phyloP scores from a whole-genome alignment of 2,888 invertebrate genomes.

The Galeopsomyia nigrocyanea region DNA sequence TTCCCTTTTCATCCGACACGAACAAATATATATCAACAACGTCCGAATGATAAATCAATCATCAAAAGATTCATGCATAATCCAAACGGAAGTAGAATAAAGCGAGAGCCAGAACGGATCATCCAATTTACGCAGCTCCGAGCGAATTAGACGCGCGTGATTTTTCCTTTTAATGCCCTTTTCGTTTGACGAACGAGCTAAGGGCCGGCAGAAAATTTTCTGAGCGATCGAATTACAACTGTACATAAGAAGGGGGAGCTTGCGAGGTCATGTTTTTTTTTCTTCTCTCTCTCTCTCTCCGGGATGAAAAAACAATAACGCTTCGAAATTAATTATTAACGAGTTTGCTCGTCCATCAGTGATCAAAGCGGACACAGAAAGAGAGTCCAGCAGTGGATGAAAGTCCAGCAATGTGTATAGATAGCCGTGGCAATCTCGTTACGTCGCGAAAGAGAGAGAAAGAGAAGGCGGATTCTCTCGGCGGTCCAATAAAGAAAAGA shows the following conservation, averaged over 20 bases:
- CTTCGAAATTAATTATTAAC: constrained; percentile 34
- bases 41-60: constrained; percentile 26
- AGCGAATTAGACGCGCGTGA: constrained; percentile 34
- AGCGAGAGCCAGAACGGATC: neutral
- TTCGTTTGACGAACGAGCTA: constrained; percentile 50
- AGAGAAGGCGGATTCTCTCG: constrained; percentile 55
- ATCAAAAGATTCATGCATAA: neutral
- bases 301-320: neutral
- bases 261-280: constrained; percentile 25
- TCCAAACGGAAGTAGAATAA: neutral
- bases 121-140: constrained; percentile 32
- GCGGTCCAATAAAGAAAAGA: constrained; percentile 67
- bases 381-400: neutral
- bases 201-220: constrained; percentile 52
- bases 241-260: constrained; percentile 23
- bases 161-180: constrained; percentile 35
- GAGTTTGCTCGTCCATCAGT: neutral
- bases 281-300: neutral
- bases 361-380: constrained; percentile 26
- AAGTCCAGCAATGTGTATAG: constrained; percentile 22
- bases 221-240: constrained; percentile 49
- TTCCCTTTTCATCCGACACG: neutral
- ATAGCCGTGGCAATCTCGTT: constrained; percentile 52
- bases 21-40: neutral
- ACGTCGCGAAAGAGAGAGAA: constrained; percentile 50